Base-by-base conservation (phyloP, 2,113 vertebrate genomes). In the Mustela lutreola region DNA sequence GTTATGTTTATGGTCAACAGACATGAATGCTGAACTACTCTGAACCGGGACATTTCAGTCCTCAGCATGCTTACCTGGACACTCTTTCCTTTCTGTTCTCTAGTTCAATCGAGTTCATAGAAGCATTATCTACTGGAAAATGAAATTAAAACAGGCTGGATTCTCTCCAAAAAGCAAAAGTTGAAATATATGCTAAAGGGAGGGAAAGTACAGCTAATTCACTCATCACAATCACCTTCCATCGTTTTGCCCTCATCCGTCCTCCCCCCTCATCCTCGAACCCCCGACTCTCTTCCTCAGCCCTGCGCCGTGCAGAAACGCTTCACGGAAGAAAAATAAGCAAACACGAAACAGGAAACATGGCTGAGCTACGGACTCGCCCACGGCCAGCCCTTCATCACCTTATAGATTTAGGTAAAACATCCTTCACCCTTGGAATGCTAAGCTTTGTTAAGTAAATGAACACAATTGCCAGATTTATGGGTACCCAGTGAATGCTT, bases 41-140 rank as follows among this genome's bases (percentile, higher is more conserved):
- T 80, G 89, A 95, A 82, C 56, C 0, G 1, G 67, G 42, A 36
- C 21, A 0, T 71, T 94, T 93, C 82, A 86, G 86, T 76, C 45
- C 65, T 26, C 15, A 42, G 62, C 11, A 7, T 39, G 65, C 93
- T 92, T 87, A 89, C 89, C 75, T 96, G 58, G 73, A 62, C 83
- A 92, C 31, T 19, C 96, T 83, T 96, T 89, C 91, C 62, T 95
- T 85, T 89, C 75, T 86, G 4, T 95, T 94, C 48, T 98, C 79
- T 28, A 63, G 65, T 89, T 95, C 73, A 62, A 3, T 76, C 92
- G 82, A 84, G 95, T 50, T 73, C 81, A 63, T 26, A 82, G 60
- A 81, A 58, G 78, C 42, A 78, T 89, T 87, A 63, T 70, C 89
- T 95, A 62, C 48, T 89, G 91, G 76, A 88, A 97, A 97, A 96